Evolutionary conservation across 2,888 invertebrate species (phyloP).

Genomic region (Chaetoderma sp.): DNA sequence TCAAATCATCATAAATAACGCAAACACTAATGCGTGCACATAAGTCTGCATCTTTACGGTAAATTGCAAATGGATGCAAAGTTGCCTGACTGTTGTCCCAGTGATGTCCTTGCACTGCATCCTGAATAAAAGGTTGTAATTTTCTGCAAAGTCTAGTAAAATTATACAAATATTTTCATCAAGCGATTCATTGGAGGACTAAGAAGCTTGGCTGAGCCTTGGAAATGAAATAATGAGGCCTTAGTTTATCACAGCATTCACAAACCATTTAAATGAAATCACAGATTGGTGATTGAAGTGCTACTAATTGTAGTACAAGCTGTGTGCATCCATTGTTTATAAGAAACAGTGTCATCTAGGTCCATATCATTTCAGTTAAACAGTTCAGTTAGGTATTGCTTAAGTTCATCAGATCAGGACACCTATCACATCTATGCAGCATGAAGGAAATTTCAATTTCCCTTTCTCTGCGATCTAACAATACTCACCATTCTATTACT

Average conservation of each 20-base stretch:
- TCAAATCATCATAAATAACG: too few species aligned
- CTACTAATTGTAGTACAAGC: not conserved
- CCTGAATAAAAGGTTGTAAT: too few species aligned
- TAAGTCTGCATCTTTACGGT: too few species aligned
- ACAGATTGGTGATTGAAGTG: not conserved
- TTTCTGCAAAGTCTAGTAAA: not conserved
- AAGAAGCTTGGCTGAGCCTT: not conserved
- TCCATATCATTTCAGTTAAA: too few species aligned
- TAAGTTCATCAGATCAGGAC: too few species aligned
- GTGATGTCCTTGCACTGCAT: not conserved
- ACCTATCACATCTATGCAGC: too few species aligned
- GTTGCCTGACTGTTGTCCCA: conserved; percentile 5
- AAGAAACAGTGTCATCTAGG: not conserved
- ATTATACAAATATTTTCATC: not conserved
- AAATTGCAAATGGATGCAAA: conserved; percentile 4
- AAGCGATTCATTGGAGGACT: not conserved
- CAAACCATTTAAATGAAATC: not conserved
- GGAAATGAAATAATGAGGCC: not conserved
- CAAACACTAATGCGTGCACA: too few species aligned
- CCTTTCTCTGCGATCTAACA: too few species aligned
- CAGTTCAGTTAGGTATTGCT: too few species aligned
- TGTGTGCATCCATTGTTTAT: not conserved
- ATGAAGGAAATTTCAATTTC: too few species aligned
- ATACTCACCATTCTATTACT: too few species aligned
- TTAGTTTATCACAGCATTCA: not conserved